Percentiles rank a stretch among this genome's conserved stretches.
These are phyloP conservation scores for Amia ocellicauda DNA, from an alignment of 2,113 vertebrate genomes.

Conservation along the genomic window DNA sequence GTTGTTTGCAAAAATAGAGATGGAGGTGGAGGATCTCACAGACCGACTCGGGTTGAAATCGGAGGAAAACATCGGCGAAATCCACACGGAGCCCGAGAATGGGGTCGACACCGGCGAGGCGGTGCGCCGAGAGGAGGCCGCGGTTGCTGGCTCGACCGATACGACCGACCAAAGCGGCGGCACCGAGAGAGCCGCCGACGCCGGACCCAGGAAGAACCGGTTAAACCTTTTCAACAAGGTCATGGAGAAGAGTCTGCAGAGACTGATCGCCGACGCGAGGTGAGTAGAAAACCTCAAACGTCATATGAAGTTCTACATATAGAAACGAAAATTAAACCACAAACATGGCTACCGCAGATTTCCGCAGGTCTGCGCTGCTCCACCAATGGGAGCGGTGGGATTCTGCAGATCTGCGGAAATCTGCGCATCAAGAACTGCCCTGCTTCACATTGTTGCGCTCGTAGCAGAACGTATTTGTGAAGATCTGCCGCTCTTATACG, in stretches of 20 bases:
- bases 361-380: too few relatives aligned
- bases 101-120: too few relatives aligned
- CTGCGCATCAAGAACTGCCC: background rate
- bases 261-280: slow-evolving; percentile 53
- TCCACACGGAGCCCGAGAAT: too few relatives aligned
- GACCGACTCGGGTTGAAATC: too few relatives aligned
- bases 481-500: background rate
- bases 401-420: too few relatives aligned
- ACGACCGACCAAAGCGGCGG: slow-evolving; percentile 2
- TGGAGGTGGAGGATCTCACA: too few relatives aligned
- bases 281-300: slow-evolving; percentile 20
- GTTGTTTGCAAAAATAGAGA: too few relatives aligned
- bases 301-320: background rate
- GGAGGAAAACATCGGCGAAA: too few relatives aligned
- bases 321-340: background rate
- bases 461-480: background rate
- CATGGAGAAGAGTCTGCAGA: slow-evolving; percentile 63
- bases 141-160: background rate
- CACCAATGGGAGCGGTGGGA: too few relatives aligned
- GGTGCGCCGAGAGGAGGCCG: too few relatives aligned
- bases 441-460: background rate
- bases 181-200: slow-evolving; percentile 13
- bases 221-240: slow-evolving; percentile 66
- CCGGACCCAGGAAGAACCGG: slow-evolving; percentile 34
- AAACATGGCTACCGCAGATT: too few relatives aligned